Base-by-base conservation (phyloP, 2,797 vertebrate genomes). In the Philypnodon macrostomus region DNA sequence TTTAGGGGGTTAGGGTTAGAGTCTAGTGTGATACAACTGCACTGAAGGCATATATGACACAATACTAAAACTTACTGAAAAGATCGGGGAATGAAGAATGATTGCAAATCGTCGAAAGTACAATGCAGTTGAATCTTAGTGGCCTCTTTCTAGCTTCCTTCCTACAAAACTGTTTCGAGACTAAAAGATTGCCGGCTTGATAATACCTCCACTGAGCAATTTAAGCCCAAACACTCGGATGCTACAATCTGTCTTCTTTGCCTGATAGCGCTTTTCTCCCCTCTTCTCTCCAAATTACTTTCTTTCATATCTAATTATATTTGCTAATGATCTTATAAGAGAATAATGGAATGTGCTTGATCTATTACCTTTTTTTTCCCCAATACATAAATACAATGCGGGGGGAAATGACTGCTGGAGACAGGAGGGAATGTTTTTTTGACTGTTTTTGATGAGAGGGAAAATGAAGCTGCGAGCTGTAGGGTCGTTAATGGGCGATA, bases 281-380 rank as follows among this genome's bases (percentile, higher is more conserved):
- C 86, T 89, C 87, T 85, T 84, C 83, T 87, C 87, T 85, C 88
- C 88, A 90, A 90, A 90, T 90, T 88, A 88, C 87, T 91, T 89
- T 90, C 87, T 89, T 89, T 89, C 88, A 90, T 90, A 90, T 90
- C 89, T 90, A 89, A 90, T 90, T 89, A 89, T 91, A 89, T 91
- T 90, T 90, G 89, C 87, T 90, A 91, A 90, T 90, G 89, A 90
- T 90, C 88, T 90, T 90, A 90, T 88, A 90, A 90, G 88, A 89
- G 89, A 90, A 90, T 90, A 90, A 90, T 90, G 89, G 88, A 89
- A 89, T 88, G 86, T 89, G 87, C 86, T 90, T 90, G 89, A 90
- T 90, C 89, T 90, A 90, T 90, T 90, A 89, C 89, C 87, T 90
- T 90, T 77, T 77, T 80, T 37, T 9, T 16, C 27, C 15, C 62